These are phyloP conservation scores for Mus spicilegus DNA, from an alignment of 2,113 vertebrate genomes.

Conservation along the genomic window DNA sequence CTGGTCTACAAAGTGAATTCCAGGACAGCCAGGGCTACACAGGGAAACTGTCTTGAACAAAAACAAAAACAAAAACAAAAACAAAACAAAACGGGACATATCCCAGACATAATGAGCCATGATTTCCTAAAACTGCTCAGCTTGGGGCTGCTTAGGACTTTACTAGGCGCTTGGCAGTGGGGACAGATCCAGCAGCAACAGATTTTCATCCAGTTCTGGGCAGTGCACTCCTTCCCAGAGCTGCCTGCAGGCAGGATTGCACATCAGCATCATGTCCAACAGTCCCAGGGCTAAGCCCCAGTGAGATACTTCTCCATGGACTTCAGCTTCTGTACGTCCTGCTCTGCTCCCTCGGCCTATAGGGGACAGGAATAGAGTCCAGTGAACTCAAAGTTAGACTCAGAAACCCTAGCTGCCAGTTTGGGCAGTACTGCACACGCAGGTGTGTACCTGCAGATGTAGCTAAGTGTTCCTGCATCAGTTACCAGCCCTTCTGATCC, in stretches of 20 bases:
- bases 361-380: not conserved
- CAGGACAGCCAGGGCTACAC: no score
- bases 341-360: not conserved
- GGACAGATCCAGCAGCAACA: not conserved
- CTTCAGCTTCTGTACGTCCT: not conserved
- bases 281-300: not conserved
- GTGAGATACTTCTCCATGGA: not conserved
- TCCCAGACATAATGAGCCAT: not conserved
- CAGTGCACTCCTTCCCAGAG: not conserved
- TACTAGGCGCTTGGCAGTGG: slow-evolving; percentile 19
- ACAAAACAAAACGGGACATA: not conserved
- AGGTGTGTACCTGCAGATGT: not conserved
- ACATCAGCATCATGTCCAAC: not conserved
- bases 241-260: not conserved
- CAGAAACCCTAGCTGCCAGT: not conserved
- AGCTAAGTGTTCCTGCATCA: not conserved
- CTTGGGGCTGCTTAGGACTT: slow-evolving; percentile 20
- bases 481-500: not conserved
- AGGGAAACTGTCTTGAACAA: no score
- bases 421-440: not conserved
- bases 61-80: no score
- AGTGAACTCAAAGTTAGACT: not conserved
- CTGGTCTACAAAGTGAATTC: no score
- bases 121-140: not conserved
- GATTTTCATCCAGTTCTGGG: not conserved